These are phyloP conservation scores for Lichenostomus cassidix DNA, from an alignment of 2,113 vertebrate genomes.

Conservation along the genomic window DNA sequence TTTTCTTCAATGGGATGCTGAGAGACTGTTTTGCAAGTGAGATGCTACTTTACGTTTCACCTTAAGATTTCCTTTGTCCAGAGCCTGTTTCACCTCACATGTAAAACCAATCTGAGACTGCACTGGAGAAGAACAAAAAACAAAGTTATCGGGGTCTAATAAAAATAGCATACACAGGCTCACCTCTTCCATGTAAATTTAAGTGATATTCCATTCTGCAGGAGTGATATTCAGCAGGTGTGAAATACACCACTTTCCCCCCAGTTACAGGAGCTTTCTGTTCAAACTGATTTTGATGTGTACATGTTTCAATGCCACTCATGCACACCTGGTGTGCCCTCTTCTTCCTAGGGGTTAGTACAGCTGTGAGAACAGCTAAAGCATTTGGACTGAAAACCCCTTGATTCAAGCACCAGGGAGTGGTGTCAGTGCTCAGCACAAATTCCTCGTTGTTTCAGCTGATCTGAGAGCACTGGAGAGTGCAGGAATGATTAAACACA, in stretches of 20 bases:
- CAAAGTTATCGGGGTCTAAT: background rate
- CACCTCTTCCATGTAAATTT: background rate
- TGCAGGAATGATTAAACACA: background rate
- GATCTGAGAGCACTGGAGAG: background rate
- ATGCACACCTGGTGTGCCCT: background rate
- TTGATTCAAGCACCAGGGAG: background rate
- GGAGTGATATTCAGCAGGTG: background rate
- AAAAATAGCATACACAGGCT: background rate
- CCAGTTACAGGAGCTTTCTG: background rate
- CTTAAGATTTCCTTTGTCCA: background rate
- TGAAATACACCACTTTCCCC: background rate
- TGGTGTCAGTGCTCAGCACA: background rate
- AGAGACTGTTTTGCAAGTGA: background rate
- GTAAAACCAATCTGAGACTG: background rate
- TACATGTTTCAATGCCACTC: background rate
- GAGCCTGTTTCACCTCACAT: background rate
- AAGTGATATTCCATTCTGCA: background rate
- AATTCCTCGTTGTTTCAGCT: background rate
- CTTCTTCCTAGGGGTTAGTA: background rate
- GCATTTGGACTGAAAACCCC: background rate
- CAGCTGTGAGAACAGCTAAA: rapidly evolving
- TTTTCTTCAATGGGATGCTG: background rate
- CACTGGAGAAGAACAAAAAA: background rate
- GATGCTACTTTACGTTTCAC: background rate
- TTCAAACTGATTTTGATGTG: background rate